These are phyloP conservation scores for Tetragonula clypearis DNA, from an alignment of 1,140 invertebrate species.

Conservation along the genomic window DNA sequence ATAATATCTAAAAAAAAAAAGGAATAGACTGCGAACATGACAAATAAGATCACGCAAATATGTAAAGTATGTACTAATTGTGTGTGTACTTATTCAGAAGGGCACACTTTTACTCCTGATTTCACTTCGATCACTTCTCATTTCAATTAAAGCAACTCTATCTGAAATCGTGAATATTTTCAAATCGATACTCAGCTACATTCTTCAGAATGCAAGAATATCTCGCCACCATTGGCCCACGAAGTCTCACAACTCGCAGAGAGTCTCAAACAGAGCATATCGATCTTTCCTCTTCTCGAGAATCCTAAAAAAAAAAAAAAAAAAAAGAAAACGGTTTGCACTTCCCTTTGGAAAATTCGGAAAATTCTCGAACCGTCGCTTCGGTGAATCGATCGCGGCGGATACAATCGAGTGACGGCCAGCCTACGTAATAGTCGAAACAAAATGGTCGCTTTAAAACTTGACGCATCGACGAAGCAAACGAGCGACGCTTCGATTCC, in stretches of 20 bases:
- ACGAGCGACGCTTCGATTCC: not conserved
- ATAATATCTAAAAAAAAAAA: too few species aligned
- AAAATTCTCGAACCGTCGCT: not conserved
- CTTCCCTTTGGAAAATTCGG: not conserved
- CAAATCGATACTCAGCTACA: not conserved
- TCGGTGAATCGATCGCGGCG: not conserved
- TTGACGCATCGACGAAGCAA: not conserved
- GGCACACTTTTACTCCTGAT: too few species aligned
- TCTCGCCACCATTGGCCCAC: too few species aligned
- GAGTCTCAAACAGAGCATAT: not conserved
- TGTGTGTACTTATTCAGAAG: too few species aligned
- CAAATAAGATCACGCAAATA: too few species aligned
- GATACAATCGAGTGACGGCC: not conserved
- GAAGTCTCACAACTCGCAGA: not conserved
- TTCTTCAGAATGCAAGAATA: not conserved
- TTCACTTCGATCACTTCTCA: too few species aligned
- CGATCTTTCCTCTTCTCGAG: not conserved
- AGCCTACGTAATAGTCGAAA: not conserved
- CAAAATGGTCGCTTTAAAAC: slow-evolving; percentile 5
- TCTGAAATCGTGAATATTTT: too few species aligned
- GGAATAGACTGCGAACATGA: too few species aligned
- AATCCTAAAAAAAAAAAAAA: not conserved
- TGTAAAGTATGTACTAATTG: too few species aligned
- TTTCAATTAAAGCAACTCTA: too few species aligned
- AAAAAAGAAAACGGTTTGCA: not conserved